Conservation (phyloP, 2,888 invertebrate species). For the Coleophora flavipennella region DNA sequence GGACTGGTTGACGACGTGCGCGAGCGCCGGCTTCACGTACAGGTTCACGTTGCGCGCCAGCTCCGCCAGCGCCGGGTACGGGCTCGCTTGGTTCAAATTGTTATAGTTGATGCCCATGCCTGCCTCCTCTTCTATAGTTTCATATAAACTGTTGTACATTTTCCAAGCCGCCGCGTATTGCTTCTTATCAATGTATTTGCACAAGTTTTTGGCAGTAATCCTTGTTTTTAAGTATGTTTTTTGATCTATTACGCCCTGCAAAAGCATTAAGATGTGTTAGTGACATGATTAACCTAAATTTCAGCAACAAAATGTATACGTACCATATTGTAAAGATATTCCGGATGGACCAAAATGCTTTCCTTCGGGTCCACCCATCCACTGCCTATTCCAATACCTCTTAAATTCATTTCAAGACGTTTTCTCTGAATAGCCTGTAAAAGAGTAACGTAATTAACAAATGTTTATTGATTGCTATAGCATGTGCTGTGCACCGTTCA, state of each 20-base stretch:
- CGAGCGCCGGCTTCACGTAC: conserved; percentile 47
- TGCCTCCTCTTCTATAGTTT: conserved; percentile 28
- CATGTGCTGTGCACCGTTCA: too few species aligned
- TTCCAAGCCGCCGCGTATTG: conserved; percentile 29
- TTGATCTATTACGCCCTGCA: conserved; percentile 50
- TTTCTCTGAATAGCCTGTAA: conserved; percentile 53
- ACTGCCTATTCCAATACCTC: conserved; percentile 59
- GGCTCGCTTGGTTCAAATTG: conserved; percentile 41
- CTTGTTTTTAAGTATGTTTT: conserved; percentile 31
- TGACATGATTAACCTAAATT: too few species aligned
- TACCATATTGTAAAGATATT: conserved; percentile 48
- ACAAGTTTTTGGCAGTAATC: conserved; percentile 31
- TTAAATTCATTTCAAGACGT: conserved; percentile 52
- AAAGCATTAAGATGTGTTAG: too few species aligned
- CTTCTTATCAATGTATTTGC: conserved; percentile 31
- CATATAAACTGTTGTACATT: conserved; percentile 30
- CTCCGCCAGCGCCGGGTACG: conserved; percentile 33
- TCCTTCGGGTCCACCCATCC: conserved; percentile 60
- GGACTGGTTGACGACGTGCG: conserved; percentile 40
- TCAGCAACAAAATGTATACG: conserved; percentile 5
- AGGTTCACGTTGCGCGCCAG: conserved; percentile 37
- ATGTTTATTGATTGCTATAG: too few species aligned
- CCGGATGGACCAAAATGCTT: conserved; percentile 42
- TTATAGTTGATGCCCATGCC: conserved; percentile 44
- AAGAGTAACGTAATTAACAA: too few species aligned